A percentile compares a stretch with the other conserved stretches of the same genome.
These are phyloP conservation scores for Cheilosia variabilis DNA, from an alignment of 2,888 invertebrate species.

Conservation along the genomic window DNA sequence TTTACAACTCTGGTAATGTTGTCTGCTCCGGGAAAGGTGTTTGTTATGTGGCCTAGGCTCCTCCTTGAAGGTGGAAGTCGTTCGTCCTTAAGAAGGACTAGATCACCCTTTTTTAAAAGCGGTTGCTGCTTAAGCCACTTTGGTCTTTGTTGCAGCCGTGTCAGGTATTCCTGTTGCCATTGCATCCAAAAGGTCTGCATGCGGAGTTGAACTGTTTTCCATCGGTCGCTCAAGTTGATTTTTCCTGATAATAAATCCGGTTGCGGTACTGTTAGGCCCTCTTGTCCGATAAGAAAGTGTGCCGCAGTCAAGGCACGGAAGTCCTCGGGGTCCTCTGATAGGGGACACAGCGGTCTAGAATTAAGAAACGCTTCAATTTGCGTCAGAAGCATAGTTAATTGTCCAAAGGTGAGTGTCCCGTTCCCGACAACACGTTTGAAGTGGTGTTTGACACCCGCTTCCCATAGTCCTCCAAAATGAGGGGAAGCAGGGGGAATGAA, in stretches of 20 bases:
- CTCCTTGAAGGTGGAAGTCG: too few relatives aligned
- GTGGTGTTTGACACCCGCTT: slow-evolving; percentile 17
- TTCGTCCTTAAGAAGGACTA: too few relatives aligned
- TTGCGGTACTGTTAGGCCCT: slow-evolving; percentile 20
- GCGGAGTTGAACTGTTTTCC: slow-evolving; percentile 55
- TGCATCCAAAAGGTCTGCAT: slow-evolving; percentile 66
- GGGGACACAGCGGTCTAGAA: slow-evolving; percentile 70
- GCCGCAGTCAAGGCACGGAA: slow-evolving; percentile 44
- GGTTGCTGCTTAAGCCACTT: too few relatives aligned
- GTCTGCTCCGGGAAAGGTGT: too few relatives aligned
- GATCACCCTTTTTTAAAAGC: too few relatives aligned
- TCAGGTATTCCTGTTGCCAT: slow-evolving; percentile 49
- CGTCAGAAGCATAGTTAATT: slow-evolving; percentile 21
- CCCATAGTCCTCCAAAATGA: slow-evolving; percentile 36
- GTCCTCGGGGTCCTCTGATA: slow-evolving; percentile 63
- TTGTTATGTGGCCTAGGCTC: too few relatives aligned
- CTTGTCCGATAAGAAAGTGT: slow-evolving; percentile 60
- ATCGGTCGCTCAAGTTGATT: slow-evolving; percentile 30
- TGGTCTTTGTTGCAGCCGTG: slow-evolving; percentile 39
- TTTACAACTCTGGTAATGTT: too few relatives aligned
- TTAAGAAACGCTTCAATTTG: slow-evolving; percentile 76
- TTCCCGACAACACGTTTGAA: slow-evolving; percentile 4
- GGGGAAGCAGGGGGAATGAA: slow-evolving; percentile 73
- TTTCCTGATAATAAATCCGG: slow-evolving; percentile 42
- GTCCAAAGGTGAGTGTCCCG: background rate